Conservation (phyloP, 2,888 invertebrate genomes). For the Harpalus rufipes region DNA sequence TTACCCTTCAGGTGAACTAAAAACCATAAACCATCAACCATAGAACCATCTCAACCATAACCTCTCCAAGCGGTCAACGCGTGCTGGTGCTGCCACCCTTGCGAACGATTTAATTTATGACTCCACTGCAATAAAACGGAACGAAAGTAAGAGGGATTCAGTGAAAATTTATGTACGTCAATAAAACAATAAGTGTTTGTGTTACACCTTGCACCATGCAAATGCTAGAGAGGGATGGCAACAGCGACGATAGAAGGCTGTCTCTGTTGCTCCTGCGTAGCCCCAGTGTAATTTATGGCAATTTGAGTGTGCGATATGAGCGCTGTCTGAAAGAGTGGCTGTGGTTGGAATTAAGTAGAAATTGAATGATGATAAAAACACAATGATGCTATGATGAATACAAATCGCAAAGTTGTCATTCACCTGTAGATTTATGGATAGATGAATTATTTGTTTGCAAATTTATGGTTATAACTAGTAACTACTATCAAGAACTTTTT, state of each 20-base stretch:
- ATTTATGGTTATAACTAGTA: slow-evolving; percentile 12
- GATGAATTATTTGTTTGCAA: slow-evolving; percentile 44
- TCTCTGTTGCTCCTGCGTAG: slow-evolving; percentile 24
- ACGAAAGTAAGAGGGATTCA: slow-evolving; percentile 62
- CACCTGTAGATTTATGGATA: slow-evolving; percentile 45
- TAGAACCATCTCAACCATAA: not conserved
- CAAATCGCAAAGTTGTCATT: slow-evolving; percentile 54
- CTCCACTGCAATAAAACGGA: slow-evolving; percentile 62
- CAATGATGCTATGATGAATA: slow-evolving; percentile 61
- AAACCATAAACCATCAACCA: slow-evolving; percentile 27
- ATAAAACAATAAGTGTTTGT: slow-evolving; percentile 67
- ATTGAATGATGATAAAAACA: slow-evolving; percentile 65
- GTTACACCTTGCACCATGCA: slow-evolving; percentile 66
- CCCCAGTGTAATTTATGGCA: slow-evolving; percentile 55
- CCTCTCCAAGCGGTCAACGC: slow-evolving; percentile 27
- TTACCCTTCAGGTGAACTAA: slow-evolving; percentile 21
- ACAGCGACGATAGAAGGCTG: slow-evolving; percentile 11
- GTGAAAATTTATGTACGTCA: slow-evolving; percentile 66
- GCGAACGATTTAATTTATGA: slow-evolving; percentile 61
- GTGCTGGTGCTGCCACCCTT: slow-evolving; percentile 34
- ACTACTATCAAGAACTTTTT: not conserved
- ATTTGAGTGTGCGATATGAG: slow-evolving; percentile 65
- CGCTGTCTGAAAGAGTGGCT: slow-evolving; percentile 63
- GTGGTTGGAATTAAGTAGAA: slow-evolving; percentile 64
- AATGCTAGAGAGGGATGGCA: slow-evolving; percentile 46